Evolutionary conservation across 2,888 invertebrate species (phyloP).

Genomic region (Rhagonycha lutea): DNA sequence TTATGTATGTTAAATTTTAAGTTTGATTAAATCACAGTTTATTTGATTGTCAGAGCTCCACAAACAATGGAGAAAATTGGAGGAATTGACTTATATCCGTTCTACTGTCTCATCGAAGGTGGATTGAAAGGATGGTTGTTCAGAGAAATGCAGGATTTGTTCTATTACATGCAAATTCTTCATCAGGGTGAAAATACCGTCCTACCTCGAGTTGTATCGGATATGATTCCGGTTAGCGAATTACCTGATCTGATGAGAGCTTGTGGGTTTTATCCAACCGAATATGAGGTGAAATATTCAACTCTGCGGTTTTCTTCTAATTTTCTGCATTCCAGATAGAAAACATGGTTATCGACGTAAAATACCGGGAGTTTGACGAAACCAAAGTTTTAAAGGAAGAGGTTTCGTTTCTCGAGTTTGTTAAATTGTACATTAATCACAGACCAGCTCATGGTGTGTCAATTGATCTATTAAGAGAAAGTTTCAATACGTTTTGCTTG

Average conservation of each 20-base stretch:
- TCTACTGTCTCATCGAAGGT: conserved; percentile 71
- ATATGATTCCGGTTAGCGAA: conserved; percentile 66
- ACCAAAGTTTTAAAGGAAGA: conserved; percentile 57
- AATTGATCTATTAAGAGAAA: conserved; percentile 53
- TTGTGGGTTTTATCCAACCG: conserved; percentile 75
- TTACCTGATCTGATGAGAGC: conserved; percentile 76
- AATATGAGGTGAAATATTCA: conserved; percentile 64
- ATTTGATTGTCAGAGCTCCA: conserved; percentile 39
- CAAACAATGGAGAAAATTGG: conserved; percentile 52
- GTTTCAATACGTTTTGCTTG: conserved; percentile 57
- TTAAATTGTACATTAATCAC: conserved; percentile 69
- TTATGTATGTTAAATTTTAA: conserved; percentile 54
- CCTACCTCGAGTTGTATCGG: conserved; percentile 63
- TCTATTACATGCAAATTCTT: conserved; percentile 77
- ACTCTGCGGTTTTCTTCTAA: background rate
- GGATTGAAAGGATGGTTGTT: conserved; percentile 73
- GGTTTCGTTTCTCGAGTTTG: conserved; percentile 69
- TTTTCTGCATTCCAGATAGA: conserved; percentile 57
- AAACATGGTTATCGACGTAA: conserved; percentile 63
- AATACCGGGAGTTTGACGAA: conserved; percentile 57
- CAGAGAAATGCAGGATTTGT: conserved; percentile 72
- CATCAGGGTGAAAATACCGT: conserved; percentile 72
- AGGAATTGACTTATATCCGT: conserved; percentile 66
- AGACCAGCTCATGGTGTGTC: conserved; percentile 64
- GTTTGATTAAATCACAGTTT: conserved; percentile 7